phyloP scores from a whole-genome alignment of 1,140 invertebrate species.

The Adelges cooleyi region DNA sequence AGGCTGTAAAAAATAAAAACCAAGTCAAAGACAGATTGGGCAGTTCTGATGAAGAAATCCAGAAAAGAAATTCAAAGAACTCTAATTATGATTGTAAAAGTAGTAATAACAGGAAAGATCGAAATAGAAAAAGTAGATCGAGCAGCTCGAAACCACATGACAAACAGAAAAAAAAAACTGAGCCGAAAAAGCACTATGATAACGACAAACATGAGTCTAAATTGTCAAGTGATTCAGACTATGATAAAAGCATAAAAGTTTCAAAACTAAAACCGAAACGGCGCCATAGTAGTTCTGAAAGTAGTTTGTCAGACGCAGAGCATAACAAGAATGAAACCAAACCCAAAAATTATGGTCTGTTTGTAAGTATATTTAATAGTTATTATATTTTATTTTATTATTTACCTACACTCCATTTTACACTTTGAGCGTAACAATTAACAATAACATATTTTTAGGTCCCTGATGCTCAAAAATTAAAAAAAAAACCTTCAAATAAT shows the following conservation, averaged over 20 bases:
- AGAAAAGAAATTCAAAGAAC: too few species aligned
- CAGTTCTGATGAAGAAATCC: conserved; percentile 2
- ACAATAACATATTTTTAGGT: neutral
- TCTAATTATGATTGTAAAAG: too few species aligned
- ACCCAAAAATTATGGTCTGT: neutral
- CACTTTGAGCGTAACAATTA: too few species aligned
- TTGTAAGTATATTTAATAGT: neutral
- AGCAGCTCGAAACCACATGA: neutral
- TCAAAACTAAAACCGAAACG: neutral
- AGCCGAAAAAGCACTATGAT: neutral
- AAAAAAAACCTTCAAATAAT: neutral
- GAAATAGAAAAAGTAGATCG: conserved; percentile 7
- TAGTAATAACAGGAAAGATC: too few species aligned
- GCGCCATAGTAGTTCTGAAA: neutral
- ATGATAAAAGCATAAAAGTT: neutral
- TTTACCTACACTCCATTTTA: too few species aligned
- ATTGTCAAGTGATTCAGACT: neutral
- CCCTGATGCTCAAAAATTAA: neutral
- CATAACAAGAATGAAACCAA: neutral
- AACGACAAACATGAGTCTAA: neutral
- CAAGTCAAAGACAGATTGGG: too few species aligned
- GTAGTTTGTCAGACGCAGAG: neutral
- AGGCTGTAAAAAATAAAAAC: too few species aligned
- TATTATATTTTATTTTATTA: too few species aligned
- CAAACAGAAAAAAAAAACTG: neutral